Percentiles rank a stretch among this genome's conserved stretches.
Conservation (phyloP, 2,113 vertebrate genomes). For the Maylandia zebra region DNA sequence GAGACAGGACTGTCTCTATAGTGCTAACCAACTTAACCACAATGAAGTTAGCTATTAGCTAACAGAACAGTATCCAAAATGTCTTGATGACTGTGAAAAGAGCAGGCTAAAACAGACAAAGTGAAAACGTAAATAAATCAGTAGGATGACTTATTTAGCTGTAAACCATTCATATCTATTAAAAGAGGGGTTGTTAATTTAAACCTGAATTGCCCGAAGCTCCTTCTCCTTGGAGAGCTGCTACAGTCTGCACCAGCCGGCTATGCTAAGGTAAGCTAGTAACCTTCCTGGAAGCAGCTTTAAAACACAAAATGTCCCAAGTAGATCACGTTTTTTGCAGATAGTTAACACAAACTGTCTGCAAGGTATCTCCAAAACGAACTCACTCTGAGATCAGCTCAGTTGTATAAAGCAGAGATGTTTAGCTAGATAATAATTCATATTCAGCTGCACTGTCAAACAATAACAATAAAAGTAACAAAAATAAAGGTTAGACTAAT, state of each 20-base stretch:
- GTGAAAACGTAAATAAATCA: background rate
- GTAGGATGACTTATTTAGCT: background rate
- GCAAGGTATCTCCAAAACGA: background rate
- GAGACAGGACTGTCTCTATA: background rate
- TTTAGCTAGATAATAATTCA: background rate
- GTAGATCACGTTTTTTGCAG: background rate
- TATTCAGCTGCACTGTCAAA: background rate
- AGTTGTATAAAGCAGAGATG: background rate
- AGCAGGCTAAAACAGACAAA: accelerated
- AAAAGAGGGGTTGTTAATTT: background rate
- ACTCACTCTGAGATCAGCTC: background rate
- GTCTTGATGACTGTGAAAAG: background rate
- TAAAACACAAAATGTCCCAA: background rate
- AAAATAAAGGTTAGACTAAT: background rate
- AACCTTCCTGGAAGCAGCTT: background rate
- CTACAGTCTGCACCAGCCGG: background rate
- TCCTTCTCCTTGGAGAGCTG: background rate
- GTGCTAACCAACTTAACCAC: background rate
- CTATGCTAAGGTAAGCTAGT: background rate
- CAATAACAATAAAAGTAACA: background rate
- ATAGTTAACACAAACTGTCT: background rate
- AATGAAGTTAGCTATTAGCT: background rate
- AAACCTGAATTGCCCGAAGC: background rate
- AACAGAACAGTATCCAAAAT: background rate
- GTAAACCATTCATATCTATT: background rate